These are phyloP conservation scores for Amphipoea lucens DNA, from an alignment of 2,888 invertebrate genomes.

Conservation along the genomic window DNA sequence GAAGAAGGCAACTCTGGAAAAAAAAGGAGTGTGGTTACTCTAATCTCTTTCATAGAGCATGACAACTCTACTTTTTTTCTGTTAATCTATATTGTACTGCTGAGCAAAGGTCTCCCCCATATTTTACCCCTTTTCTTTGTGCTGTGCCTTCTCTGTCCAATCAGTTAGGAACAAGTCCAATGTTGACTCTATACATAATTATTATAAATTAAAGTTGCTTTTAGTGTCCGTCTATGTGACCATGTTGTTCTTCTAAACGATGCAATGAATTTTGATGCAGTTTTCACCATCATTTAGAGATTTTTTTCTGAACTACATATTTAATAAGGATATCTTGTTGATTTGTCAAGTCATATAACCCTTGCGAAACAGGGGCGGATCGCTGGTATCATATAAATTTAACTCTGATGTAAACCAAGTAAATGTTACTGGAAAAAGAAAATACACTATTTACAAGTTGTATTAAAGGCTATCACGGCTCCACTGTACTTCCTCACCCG, in stretches of 20 bases:
- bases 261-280: background rate
- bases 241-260: background rate
- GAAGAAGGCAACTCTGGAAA: constrained; percentile 96
- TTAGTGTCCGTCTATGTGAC: background rate
- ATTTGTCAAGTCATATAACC: background rate
- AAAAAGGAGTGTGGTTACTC: constrained; percentile 56
- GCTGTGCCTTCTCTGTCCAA: too few species aligned
- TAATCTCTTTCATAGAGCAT: background rate
- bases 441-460: background rate
- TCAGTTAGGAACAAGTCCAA: too few species aligned
- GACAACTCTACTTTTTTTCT: too few species aligned
- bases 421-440: background rate
- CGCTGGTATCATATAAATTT: background rate
- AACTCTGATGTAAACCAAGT: background rate
- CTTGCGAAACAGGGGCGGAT: background rate
- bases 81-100: too few species aligned
- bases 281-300: background rate
- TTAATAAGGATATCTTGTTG: background rate
- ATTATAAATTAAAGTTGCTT: background rate
- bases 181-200: too few species aligned
- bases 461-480: constrained; percentile 21
- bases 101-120: too few species aligned
- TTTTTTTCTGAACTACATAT: background rate
- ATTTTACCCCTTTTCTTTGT: too few species aligned
- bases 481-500: too few species aligned